Evolutionary conservation across 2,797 vertebrate species (phyloP), one percentile per base, ranked within the genome.

Genomic region (Danio tinwini): DNA sequence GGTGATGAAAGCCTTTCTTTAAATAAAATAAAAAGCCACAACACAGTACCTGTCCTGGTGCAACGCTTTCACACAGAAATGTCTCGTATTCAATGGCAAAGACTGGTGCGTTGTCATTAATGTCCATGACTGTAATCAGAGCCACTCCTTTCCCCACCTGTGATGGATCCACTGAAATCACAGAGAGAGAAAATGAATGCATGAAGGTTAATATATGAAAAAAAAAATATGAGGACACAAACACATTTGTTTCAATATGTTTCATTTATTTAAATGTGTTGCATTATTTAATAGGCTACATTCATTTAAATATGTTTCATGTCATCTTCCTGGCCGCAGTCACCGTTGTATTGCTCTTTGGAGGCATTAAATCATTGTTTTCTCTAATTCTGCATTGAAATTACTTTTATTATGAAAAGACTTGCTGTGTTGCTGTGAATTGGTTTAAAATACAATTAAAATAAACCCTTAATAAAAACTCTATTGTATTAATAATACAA

Each of bases 41-140:
- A 29, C 14, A 39, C 47, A 55, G 19, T 86, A 96, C 95, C 94
- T 96, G 93, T 71, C 95, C 95, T 16, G 94, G 90, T 7, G 90
- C 89, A 67, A 92, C 87, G 12, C 93, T 94, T 89, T 98, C 96
- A 89, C 97, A 98, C 2, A 98, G 91, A 0, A 92, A 95, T 1
- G 95, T 94, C 69, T 96, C 93, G 9, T 97, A 95, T 5, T 97
- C 92, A 76, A 92, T 90, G 50, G 96, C 95, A 69, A 98, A 96
- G 74, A 95, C 93, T 0, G 96, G 97, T 1, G 96, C 94, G 0
- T 98, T 98, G 88, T 98, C 97, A 45, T 98, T 98, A 49, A 98
- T 90, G 61, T 98, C 97, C 13, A 92, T 93, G 44, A 98, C 94
- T 3, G 93, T 94, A 79, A 98, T 94, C 81, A 95, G 93, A 81